Percentiles rank a stretch among this genome's conserved stretches.
phyloP scores from a whole-genome alignment of 2,888 invertebrate genomes.

The Andrena marginata region DNA sequence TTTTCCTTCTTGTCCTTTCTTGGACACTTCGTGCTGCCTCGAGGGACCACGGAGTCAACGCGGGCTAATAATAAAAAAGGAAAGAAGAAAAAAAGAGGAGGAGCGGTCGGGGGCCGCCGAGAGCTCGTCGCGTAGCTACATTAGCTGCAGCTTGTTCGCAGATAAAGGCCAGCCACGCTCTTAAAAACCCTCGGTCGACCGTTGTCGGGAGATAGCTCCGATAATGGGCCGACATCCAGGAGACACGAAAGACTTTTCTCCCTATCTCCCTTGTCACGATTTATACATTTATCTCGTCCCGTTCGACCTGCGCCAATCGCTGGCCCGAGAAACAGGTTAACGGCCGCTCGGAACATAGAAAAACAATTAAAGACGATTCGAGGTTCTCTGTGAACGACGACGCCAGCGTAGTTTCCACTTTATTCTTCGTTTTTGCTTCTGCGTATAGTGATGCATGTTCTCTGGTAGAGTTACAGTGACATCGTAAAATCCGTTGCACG shows the following conservation, averaged over 20 bases:
- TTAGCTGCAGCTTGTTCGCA: constrained; percentile 80
- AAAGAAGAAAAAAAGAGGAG: not conserved
- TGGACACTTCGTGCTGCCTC: constrained; percentile 38
- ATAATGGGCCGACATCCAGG: constrained; percentile 76
- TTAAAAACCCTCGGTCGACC: constrained; percentile 76
- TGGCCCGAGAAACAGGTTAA: constrained; percentile 56
- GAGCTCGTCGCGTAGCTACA: constrained; percentile 77
- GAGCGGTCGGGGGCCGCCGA: constrained; percentile 52
- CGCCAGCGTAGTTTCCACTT: constrained; percentile 14
- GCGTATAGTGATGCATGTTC: not conserved
- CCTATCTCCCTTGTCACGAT: constrained; percentile 67
- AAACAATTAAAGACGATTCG: constrained; percentile 51
- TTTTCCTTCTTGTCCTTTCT: constrained; percentile 2
- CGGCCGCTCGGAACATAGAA: constrained; percentile 45
- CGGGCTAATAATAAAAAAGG: constrained; percentile 56
- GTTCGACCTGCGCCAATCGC: constrained; percentile 55
- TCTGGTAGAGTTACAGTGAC: no score
- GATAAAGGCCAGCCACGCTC: constrained; percentile 76
- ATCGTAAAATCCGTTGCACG: no score
- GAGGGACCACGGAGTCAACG: constrained; percentile 50
- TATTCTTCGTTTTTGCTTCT: not conserved
- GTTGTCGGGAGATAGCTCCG: constrained; percentile 78
- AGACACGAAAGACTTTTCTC: constrained; percentile 74
- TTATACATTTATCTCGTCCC: constrained; percentile 50
- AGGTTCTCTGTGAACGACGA: constrained; percentile 2